A percentile compares a stretch with the other conserved stretches of the same genome.
Evolutionary conservation across 1,140 invertebrate genomes (phyloP).

Genomic region (Bombus waltoni): DNA sequence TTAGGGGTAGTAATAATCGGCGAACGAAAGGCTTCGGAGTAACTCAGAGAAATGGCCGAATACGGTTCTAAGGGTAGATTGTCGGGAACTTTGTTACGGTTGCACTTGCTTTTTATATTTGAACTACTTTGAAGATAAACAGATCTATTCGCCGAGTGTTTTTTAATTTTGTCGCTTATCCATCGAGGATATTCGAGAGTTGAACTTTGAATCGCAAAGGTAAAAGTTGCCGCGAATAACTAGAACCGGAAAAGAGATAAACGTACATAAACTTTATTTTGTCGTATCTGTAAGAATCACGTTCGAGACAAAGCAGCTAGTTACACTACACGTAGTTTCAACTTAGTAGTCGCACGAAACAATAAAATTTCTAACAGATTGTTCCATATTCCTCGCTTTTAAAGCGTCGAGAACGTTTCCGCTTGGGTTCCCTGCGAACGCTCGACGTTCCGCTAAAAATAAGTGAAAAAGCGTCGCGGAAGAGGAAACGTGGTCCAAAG

Average conservation of each 20-base stretch:
- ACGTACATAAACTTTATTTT: no score
- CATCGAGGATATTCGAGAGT: neutral
- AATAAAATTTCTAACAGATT: constrained; percentile 21
- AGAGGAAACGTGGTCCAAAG: constrained; percentile 36
- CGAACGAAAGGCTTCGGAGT: no score
- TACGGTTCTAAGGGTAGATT: neutral
- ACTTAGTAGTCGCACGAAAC: neutral
- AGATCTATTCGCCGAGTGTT: neutral
- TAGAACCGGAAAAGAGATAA: no score
- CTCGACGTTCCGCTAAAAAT: constrained; percentile 32
- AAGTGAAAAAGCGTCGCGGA: constrained; percentile 29
- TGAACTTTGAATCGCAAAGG: no score
- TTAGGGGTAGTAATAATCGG: neutral
- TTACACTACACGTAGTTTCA: no score
- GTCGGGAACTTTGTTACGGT: neutral
- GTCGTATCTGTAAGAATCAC: neutral
- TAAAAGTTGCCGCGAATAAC: no score
- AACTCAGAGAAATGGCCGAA: neutral
- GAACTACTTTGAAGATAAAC: neutral
- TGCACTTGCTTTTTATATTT: neutral
- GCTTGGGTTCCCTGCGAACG: neutral
- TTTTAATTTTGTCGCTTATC: neutral
- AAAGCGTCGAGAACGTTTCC: neutral
- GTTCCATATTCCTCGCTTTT: constrained; percentile 6
- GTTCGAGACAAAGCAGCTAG: neutral